phyloP scores from a whole-genome alignment of 2,797 vertebrate genomes.

The Sylvia borin region DNA sequence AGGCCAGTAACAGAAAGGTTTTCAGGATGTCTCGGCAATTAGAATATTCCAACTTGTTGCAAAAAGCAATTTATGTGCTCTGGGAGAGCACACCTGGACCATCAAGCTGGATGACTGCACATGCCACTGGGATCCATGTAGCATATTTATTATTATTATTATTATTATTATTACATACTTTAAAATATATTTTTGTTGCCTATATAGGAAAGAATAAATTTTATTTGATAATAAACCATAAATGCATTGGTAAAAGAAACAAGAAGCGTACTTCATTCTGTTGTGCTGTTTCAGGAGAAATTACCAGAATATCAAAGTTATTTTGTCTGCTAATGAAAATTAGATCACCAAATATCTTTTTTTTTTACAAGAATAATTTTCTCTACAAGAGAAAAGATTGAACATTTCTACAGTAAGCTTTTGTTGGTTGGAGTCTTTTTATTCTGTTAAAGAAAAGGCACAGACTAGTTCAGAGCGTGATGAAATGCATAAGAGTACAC shows the following conservation, averaged over 20 bases:
- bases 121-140: neutral
- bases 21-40: neutral
- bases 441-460: neutral
- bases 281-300: neutral
- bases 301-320: neutral
- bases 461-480: neutral
- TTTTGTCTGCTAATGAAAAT: neutral
- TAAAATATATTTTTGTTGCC: neutral
- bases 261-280: neutral
- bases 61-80: neutral
- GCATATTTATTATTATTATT: neutral
- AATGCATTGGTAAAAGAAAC: neutral
- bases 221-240: neutral
- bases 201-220: neutral
- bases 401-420: neutral
- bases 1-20: neutral
- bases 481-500: neutral
- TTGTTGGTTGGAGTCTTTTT: neutral
- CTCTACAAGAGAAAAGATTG: neutral
- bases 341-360: neutral
- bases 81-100: neutral
- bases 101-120: neutral
- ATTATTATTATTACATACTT: neutral
- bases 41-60: neutral
- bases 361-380: neutral